A percentile compares a stretch with the other conserved stretches of the same genome.
Conservation (phyloP, 1,140 invertebrate genomes). For the Mamestra configurata region DNA sequence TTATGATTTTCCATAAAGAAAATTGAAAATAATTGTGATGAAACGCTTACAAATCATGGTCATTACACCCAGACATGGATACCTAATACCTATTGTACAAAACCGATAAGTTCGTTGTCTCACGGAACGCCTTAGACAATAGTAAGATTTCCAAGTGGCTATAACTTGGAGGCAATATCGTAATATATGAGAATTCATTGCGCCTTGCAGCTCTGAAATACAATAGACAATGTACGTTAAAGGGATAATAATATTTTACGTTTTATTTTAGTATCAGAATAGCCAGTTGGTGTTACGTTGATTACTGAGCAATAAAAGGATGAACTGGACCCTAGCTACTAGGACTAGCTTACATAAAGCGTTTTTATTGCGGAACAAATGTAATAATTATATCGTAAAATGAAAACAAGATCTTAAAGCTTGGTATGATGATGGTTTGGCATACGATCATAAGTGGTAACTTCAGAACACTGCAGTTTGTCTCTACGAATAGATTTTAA, state of each 20-base stretch:
- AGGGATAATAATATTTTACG: constrained; percentile 41
- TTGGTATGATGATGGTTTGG: not conserved
- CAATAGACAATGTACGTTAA: constrained; percentile 44
- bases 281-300: constrained; percentile 7
- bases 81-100: constrained; percentile 2
- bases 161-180: constrained; percentile 32
- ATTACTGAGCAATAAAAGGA: constrained; percentile 14
- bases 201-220: constrained; percentile 45
- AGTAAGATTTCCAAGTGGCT: constrained; percentile 18
- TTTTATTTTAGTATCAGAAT: constrained; percentile 41
- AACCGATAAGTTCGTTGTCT: constrained; percentile 34
- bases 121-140: constrained; percentile 14
- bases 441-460: too few relatives aligned
- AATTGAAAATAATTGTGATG: not conserved
- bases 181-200: constrained; percentile 48
- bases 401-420: not conserved
- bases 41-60: not conserved
- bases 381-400: not conserved
- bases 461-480: too few relatives aligned
- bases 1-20: too few relatives aligned
- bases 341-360: not conserved
- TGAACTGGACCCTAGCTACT: not conserved
- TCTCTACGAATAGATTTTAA: too few relatives aligned
- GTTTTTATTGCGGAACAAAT: not conserved
- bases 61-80: not conserved